A percentile compares a stretch with the other conserved stretches of the same genome.
Evolutionary conservation across 2,113 vertebrate genomes (phyloP).

Genomic region (Eolophus roseicapilla): DNA sequence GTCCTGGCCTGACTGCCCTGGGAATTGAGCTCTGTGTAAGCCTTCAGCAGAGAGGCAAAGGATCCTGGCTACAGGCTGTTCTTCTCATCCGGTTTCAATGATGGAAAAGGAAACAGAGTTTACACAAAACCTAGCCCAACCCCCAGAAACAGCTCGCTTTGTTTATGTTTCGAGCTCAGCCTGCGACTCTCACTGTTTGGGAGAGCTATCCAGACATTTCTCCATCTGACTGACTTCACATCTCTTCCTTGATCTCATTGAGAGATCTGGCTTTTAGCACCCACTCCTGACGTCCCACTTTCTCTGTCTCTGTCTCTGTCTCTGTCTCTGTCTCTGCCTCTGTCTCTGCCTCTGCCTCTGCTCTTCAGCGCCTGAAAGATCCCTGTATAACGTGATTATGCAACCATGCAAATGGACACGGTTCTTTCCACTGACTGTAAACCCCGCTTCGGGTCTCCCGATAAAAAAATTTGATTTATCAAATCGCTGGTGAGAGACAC

Average conservation of each 20-base stretch:
- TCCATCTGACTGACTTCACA: slow-evolving; percentile 54
- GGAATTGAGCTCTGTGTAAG: slow-evolving; percentile 2
- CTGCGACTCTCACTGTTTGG: not conserved
- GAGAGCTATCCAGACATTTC: slow-evolving; percentile 51
- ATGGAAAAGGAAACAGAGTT: slow-evolving; percentile 62
- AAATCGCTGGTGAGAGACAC: not conserved
- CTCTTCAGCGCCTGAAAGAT: slow-evolving; percentile 36
- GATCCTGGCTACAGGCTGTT: slow-evolving; percentile 27
- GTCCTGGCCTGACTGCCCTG: not conserved
- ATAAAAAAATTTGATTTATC: not conserved
- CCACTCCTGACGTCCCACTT: not conserved
- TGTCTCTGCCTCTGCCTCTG: not conserved
- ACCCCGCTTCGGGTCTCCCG: not conserved
- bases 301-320: not conserved
- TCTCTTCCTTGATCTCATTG: slow-evolving; percentile 44
- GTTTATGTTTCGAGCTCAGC: slow-evolving; percentile 53
- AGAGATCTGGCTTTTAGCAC: slow-evolving; percentile 51
- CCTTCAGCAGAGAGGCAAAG: slow-evolving; percentile 19
- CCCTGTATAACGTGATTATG: slow-evolving; percentile 57
- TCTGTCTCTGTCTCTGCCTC: not conserved
- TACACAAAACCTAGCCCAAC: slow-evolving; percentile 57
- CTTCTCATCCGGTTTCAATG: slow-evolving; percentile 52
- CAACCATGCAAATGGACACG: slow-evolving; percentile 63
- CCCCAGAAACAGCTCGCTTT: slow-evolving; percentile 61
- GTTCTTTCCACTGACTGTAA: slow-evolving; percentile 44